phyloP scores from a whole-genome alignment of 2,113 vertebrate genomes.

The rat (Rattus norvegicus) region DNA sequence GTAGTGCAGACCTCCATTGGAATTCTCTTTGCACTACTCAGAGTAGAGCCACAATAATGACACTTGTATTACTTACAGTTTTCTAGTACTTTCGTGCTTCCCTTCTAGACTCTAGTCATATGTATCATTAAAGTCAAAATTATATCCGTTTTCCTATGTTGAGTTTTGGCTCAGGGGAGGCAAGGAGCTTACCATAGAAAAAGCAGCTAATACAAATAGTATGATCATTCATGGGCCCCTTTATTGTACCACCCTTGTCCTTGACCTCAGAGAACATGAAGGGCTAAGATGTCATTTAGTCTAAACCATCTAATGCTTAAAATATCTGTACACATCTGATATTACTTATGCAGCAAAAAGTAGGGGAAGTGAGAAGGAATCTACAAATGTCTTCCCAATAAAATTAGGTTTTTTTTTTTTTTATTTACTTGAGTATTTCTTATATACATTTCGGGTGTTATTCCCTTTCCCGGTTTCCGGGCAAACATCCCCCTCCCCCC shows the following conservation, averaged over 20 bases:
- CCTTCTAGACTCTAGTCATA: not conserved
- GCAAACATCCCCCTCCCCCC: too few relatives aligned
- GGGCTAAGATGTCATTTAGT: not conserved
- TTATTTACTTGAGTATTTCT: too few relatives aligned
- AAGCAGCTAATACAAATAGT: not conserved
- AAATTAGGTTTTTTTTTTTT: conserved; percentile 17
- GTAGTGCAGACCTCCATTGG: not conserved
- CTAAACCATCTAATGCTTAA: not conserved
- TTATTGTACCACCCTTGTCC: not conserved
- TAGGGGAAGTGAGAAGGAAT: not conserved
- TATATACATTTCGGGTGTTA: too few relatives aligned
- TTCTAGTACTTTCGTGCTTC: not conserved
- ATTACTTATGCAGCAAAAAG: not conserved
- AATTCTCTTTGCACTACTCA: not conserved
- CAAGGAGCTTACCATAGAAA: not conserved
- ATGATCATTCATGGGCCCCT: not conserved
- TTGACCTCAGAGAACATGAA: not conserved
- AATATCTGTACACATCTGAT: not conserved
- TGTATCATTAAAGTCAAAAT: not conserved
- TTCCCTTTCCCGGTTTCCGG: too few relatives aligned
- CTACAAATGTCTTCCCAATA: not conserved
- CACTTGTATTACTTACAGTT: not conserved
- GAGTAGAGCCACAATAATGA: not conserved
- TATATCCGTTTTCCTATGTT: not conserved
- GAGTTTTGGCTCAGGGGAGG: not conserved